Evolutionary conservation across 2,797 vertebrate genomes (phyloP).

Genomic region (Lateolabrax maculatus): DNA sequence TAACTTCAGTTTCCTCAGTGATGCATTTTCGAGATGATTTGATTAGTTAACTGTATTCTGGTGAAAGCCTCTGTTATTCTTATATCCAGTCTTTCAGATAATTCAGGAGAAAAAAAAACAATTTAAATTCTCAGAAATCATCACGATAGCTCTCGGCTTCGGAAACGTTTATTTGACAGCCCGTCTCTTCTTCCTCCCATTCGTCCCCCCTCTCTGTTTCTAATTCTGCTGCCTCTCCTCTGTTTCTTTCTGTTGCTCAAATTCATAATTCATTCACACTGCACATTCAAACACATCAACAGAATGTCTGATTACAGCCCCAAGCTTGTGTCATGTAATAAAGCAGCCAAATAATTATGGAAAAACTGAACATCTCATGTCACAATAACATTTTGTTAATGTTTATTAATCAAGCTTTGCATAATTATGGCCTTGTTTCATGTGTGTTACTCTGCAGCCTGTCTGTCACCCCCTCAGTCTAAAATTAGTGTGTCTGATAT

Average conservation of each 20-base stretch:
- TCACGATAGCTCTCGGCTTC: not conserved
- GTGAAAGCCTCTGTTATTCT: constrained; percentile 4
- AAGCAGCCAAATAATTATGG: constrained; percentile 21
- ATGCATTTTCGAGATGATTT: constrained; percentile 35
- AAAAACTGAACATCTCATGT: constrained; percentile 12
- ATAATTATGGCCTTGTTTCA: constrained; percentile 32
- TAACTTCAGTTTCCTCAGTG: constrained; percentile 15
- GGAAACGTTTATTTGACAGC: constrained; percentile 28
- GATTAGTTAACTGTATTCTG: constrained; percentile 31
- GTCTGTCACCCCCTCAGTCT: constrained; percentile 29
- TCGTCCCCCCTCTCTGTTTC: not conserved
- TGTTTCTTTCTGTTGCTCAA: not conserved
- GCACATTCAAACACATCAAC: constrained; percentile 28
- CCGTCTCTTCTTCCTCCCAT: constrained; percentile 1
- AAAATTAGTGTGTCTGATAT: constrained; percentile 32
- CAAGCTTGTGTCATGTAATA: constrained; percentile 14
- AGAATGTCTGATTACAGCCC: constrained; percentile 16
- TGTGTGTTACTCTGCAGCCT: constrained; percentile 8
- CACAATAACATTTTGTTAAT: constrained; percentile 28
- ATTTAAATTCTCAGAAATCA: constrained; percentile 49
- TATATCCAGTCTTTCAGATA: constrained; percentile 11
- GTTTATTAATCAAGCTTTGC: constrained; percentile 46
- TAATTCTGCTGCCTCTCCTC: not conserved
- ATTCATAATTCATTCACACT: constrained; percentile 30
- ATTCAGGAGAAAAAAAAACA: constrained; percentile 34